A percentile compares a stretch with the other conserved stretches of the same genome.
Evolutionary conservation across 2,888 invertebrate species (phyloP).

Genomic region (Drosophila antonietae): DNA sequence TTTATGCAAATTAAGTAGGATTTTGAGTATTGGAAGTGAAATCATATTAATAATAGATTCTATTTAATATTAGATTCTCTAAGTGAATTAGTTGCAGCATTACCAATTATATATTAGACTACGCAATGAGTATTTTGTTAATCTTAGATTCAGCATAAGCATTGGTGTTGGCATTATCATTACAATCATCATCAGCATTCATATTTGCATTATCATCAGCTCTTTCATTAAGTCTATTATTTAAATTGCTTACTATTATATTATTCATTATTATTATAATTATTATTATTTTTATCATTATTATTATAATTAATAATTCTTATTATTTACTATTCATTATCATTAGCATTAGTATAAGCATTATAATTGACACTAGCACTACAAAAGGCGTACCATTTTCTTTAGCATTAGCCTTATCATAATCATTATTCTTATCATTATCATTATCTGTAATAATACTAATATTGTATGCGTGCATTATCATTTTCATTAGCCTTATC

Average conservation of each 20-base stretch:
- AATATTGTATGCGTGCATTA: neutral
- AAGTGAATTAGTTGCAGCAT: neutral
- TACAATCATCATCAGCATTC: no score
- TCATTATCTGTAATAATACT: neutral
- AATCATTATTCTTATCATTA: no score
- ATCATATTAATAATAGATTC: neutral
- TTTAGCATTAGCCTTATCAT: neutral
- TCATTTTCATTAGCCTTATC: neutral
- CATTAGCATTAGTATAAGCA: neutral
- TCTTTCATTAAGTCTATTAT: no score
- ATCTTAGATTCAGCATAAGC: no score
- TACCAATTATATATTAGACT: no score
- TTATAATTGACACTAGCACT: neutral
- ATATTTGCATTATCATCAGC: no score
- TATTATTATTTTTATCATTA: no score
- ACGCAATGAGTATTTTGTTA: no score
- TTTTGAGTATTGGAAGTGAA: neutral
- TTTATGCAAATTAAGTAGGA: neutral
- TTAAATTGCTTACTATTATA: no score
- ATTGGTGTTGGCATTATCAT: no score
- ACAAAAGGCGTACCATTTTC: neutral
- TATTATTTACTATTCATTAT: neutral
- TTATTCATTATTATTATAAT: no score
- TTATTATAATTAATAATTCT: neutral
- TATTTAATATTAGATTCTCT: no score